Base-by-base conservation (phyloP, 2,113 vertebrate species). In the Loxodonta africana region DNA sequence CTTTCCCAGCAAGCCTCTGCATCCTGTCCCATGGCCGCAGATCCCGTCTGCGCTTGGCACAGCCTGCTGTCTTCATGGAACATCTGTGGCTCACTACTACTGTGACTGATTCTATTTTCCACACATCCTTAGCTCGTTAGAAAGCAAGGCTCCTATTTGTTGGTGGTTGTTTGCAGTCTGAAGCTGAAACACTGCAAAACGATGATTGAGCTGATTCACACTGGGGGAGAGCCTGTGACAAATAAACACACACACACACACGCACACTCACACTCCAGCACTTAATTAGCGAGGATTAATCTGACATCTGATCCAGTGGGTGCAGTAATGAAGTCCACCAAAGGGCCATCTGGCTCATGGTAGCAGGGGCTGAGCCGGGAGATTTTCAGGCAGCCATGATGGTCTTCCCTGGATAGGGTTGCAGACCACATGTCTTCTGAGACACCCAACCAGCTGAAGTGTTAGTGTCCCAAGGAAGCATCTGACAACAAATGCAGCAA, bases 61-160 rank as follows among this genome's bases (percentile, higher is more conserved):
- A 30, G 95, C 65, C 96, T 28, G 84, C 88, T 18, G 62, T 81
- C 94, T 91, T 97, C 74, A 37, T 53, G 90, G 88, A 97, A 97
- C 98, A 97, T 97, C 96, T 98, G 97, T 86, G 97, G 92, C 96
- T 95, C 96, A 74, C 95, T 86, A 77, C 94, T 95, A 77, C 96
- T 91, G 78, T 91, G 96, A 96, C 95, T 80, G 97, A 95, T 86
- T 97, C 96, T 97, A 97, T 98, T 98, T 97, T 95, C 96, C 96
- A 97, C 97, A 97, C 97, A 89, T 97, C 94, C 78, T 90, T 80
- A 67, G 97, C 97, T 97, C 95, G 85, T 97, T 96, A 94, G 96
- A 96, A 97, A 98, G 97, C 97, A 94, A 95, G 97, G 67, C 94
- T 96, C 94, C 96, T 95, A 86, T 97, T 98, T 98, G 97, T 98